A percentile compares a stretch with the other conserved stretches of the same genome.
Evolutionary conservation across 2,888 invertebrate species (phyloP).

Genomic region (Athalia circularis): DNA sequence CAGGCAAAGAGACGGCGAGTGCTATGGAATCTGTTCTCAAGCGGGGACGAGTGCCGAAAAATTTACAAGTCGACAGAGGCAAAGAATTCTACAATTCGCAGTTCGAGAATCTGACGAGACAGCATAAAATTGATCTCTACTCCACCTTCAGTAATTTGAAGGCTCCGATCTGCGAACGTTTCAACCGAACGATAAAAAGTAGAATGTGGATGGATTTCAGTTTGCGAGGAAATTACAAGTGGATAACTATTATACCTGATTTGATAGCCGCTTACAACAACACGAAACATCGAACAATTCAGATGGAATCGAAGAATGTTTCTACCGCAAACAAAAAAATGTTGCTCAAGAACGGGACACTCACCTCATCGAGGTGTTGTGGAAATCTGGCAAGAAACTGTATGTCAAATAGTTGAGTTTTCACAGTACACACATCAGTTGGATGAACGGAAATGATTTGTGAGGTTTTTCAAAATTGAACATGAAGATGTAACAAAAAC

Average conservation of each 20-base stretch:
- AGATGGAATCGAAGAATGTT: constrained; percentile 63
- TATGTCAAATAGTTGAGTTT: constrained; percentile 46
- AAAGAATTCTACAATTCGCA: constrained; percentile 56
- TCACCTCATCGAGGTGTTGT: constrained; percentile 41
- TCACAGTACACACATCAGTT: constrained; percentile 41
- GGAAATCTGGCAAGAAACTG: constrained; percentile 29
- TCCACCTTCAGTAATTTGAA: constrained; percentile 57
- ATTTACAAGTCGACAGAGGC: constrained; percentile 55
- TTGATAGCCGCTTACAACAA: constrained; percentile 60
- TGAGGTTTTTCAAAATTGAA: not conserved
- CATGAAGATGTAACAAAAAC: not conserved
- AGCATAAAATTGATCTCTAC: constrained; percentile 50
- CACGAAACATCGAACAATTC: constrained; percentile 65
- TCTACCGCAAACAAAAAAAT: constrained; percentile 60
- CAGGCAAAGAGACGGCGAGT: constrained; percentile 22
- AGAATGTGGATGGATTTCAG: constrained; percentile 59
- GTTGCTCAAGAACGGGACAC: constrained; percentile 56
- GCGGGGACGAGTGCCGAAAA: constrained; percentile 34
- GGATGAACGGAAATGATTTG: constrained; percentile 36
- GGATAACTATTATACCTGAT: constrained; percentile 50
- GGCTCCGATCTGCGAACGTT: constrained; percentile 63
- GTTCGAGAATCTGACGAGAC: constrained; percentile 46
- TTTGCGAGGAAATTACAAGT: constrained; percentile 54
- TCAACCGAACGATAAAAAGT: constrained; percentile 57
- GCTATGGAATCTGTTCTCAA: constrained; percentile 47